Conservation (phyloP, 1,140 invertebrate species). For the Drosophila ananassae region DNA sequence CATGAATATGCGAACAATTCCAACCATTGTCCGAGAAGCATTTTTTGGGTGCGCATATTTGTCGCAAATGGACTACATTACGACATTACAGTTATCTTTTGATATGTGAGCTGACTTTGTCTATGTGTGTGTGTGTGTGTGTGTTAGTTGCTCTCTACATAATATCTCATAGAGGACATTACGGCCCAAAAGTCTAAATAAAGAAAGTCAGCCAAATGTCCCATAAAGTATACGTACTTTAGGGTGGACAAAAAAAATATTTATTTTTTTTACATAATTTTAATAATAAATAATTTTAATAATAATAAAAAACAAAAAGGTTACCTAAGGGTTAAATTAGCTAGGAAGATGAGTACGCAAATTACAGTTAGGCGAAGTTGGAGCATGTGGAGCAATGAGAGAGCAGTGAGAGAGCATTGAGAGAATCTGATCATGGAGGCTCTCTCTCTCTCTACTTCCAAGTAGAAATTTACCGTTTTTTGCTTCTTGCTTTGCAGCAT, state of each 20-base stretch:
- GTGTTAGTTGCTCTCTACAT: slow-evolving; percentile 21
- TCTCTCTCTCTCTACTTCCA: too few species aligned
- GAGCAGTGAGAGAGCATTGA: too few species aligned
- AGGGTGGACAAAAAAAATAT: slow-evolving; percentile 5
- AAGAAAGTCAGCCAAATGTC: slow-evolving; percentile 29
- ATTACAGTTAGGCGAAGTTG: too few species aligned
- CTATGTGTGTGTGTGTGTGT: neutral
- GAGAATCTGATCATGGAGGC: too few species aligned
- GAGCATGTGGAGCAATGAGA: too few species aligned
- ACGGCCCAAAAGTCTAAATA: slow-evolving; percentile 43
- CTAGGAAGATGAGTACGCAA: too few species aligned
- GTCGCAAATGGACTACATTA: slow-evolving; percentile 80
- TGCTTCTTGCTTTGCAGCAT: too few species aligned
- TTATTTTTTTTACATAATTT: neutral
- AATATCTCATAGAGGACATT: slow-evolving; percentile 37
- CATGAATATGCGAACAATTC: slow-evolving; percentile 80
- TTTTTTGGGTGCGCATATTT: slow-evolving; percentile 76
- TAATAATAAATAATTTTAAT: neutral
- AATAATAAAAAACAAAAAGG: too few species aligned
- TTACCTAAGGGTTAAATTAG: too few species aligned
- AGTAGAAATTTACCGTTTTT: too few species aligned
- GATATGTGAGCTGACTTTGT: slow-evolving; percentile 35
- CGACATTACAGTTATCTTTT: slow-evolving; percentile 76
- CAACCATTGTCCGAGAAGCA: slow-evolving; percentile 71
- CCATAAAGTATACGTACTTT: slow-evolving; percentile 27